A percentile compares a stretch with the other conserved stretches of the same genome.
These are phyloP conservation scores for Salmo trutta DNA, from an alignment of 2,797 vertebrate species.

Conservation along the genomic window DNA sequence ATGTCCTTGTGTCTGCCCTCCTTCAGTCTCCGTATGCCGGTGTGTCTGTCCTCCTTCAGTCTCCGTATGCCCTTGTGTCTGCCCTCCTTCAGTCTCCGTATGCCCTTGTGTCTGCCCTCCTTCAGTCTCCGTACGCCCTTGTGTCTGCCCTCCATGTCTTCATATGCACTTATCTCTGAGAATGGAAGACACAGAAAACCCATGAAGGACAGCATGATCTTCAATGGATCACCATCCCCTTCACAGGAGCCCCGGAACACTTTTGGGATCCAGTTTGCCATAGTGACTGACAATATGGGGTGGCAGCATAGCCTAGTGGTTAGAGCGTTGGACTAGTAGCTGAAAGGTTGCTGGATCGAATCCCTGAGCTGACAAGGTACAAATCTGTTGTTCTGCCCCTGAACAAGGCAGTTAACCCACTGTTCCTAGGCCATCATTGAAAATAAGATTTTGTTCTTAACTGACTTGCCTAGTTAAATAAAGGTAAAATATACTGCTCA, in stretches of 20 bases:
- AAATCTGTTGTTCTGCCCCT: no score
- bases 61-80: background rate
- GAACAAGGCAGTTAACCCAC: no score
- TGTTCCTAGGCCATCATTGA: no score
- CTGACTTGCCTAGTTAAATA: no score
- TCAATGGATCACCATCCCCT: slow-evolving; percentile 22
- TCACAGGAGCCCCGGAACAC: slow-evolving; percentile 30
- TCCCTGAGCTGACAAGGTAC: no score
- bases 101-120: background rate
- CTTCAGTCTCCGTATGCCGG: background rate
- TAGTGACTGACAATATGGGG: slow-evolving; percentile 50
- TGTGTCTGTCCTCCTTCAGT: background rate
- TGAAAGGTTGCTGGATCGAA: no score
- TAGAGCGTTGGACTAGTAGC: no score
- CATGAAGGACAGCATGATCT: background rate
- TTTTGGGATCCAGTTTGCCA: slow-evolving; percentile 62
- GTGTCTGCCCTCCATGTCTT: background rate
- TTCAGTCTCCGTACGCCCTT: background rate
- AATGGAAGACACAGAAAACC: slow-evolving; percentile 4
- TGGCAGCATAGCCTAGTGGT: no score
- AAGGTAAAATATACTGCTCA: no score
- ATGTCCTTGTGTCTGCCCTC: background rate
- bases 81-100: background rate
- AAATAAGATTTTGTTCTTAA: no score
- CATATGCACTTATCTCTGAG: background rate